phyloP scores from a whole-genome alignment of 2,888 invertebrate species.

The Polymixis lichenea region DNA sequence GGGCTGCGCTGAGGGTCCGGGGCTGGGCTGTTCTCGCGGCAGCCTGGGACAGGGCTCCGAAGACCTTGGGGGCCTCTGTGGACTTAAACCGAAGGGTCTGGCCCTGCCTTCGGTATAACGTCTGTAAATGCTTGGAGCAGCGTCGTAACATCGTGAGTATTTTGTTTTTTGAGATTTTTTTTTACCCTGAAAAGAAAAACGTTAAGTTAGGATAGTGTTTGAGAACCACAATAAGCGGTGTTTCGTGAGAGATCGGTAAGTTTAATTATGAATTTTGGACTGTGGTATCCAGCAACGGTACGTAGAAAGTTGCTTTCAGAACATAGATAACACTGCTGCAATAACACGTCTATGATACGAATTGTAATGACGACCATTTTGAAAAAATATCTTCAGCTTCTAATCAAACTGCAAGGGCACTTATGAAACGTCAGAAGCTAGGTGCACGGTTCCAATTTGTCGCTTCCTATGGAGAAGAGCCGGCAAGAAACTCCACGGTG shows the following conservation, averaged over 20 bases:
- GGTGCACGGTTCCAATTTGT: too few relatives aligned
- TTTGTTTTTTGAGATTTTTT: conserved; percentile 65
- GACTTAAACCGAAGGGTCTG: conserved; percentile 83
- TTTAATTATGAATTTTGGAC: background rate
- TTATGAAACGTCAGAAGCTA: too few relatives aligned
- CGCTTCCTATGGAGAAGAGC: too few relatives aligned
- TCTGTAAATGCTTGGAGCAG: conserved; percentile 87
- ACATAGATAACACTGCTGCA: background rate
- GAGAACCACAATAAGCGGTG: too few relatives aligned
- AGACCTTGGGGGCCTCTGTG: conserved; percentile 81
- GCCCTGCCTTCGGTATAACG: conserved; percentile 87
- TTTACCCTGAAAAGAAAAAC: conserved; percentile 76
- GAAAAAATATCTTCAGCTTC: background rate
- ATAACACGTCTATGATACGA: background rate
- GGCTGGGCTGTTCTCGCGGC: conserved; percentile 72
- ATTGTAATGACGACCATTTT: background rate
- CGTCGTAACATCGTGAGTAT: conserved; percentile 85
- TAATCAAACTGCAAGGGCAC: background rate
- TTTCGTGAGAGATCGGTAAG: background rate
- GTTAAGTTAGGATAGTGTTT: conserved; percentile 1
- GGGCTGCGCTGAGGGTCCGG: conserved; percentile 73
- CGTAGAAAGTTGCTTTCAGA: background rate
- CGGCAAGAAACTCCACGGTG: too few relatives aligned
- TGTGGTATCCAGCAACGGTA: background rate
- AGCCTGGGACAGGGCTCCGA: conserved; percentile 74